A percentile compares a stretch with the other conserved stretches of the same genome.
Conservation (phyloP, 2,888 invertebrate genomes). For the Bugulina stolonifera region DNA sequence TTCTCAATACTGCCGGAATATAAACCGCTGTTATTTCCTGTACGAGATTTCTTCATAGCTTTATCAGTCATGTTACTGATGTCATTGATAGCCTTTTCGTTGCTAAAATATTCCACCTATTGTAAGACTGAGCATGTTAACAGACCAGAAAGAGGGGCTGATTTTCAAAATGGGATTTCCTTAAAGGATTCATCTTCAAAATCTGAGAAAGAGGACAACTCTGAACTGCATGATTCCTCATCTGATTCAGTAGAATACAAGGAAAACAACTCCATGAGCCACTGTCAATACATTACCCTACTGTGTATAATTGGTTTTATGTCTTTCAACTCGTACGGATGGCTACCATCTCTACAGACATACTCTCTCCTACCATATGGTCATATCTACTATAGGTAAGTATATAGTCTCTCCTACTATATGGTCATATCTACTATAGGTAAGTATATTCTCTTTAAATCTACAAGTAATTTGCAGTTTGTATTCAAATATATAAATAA, state of each 20-base stretch:
- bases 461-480: no score
- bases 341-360: slow-evolving; percentile 73
- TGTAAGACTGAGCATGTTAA: slow-evolving; percentile 39
- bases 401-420: slow-evolving; percentile 74
- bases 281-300: slow-evolving; percentile 36
- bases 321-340: slow-evolving; percentile 69
- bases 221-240: no score
- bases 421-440: slow-evolving; percentile 71
- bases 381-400: slow-evolving; percentile 64
- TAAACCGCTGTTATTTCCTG: slow-evolving; percentile 60
- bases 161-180: no score
- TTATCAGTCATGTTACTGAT: slow-evolving; percentile 62
- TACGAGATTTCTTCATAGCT: slow-evolving; percentile 63
- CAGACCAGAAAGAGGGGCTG: no score
- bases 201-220: no score
- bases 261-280: no score
- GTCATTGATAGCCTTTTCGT: slow-evolving; percentile 63
- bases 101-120: slow-evolving; percentile 57
- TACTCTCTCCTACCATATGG: slow-evolving; percentile 79
- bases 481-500: no score
- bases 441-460: slow-evolving; percentile 66
- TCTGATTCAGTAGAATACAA: no score
- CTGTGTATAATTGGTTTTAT: slow-evolving; percentile 55
- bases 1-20: slow-evolving; percentile 36
- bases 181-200: no score